Base-by-base conservation (phyloP, 92 coral and sea anemone genomes). In the Ricordea florida region DNA sequence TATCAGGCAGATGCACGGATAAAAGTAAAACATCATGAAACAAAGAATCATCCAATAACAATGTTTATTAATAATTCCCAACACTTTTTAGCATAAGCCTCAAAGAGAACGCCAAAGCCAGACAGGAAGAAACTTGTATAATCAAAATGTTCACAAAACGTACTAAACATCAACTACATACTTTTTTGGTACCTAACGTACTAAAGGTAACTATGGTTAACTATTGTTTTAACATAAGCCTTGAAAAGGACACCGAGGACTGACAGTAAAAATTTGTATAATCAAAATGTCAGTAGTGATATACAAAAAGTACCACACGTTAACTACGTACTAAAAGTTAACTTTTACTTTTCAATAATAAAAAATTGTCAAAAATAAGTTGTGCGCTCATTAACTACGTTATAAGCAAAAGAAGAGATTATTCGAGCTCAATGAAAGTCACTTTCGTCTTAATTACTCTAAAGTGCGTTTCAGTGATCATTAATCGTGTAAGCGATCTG, bases 171-270 rank as follows among this genome's bases (percentile, higher is more conserved):
- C 33, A 61, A 23, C 23, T 61, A 38, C 41, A 23, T 22, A 61
- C 68, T 38, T 35, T 60, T 36, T 60, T 60, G 16, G 52, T 69
- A 52, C 49, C 49, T 16, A 47, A 49, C 49, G 50, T 33, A 69
- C 62, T 69, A 47, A 35, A 25, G 49, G 48, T 57, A 50, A 69
- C 61, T 51, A 71, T 71, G 66, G n/a, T 71, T 53, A 71, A 46
- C 65, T n/a, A 37, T 25, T 18, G 22, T 71, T 35, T 52, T 35
- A 52, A 55, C 13, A 38, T 71, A 71, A 71, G 17, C 40, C 65
- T 71, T 56, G 17, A 55, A 71, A 55, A 56, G 52, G 38, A 55
- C 65, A 24, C 66, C 47, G 30, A 52, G 78, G 68, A 53, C 68
- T 20, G 79, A 56, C 66, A 72, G 57, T 33, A 57, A 57, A 67